Conservation (phyloP, 2,797 vertebrate species). For the Sebastolobus altivelis region DNA sequence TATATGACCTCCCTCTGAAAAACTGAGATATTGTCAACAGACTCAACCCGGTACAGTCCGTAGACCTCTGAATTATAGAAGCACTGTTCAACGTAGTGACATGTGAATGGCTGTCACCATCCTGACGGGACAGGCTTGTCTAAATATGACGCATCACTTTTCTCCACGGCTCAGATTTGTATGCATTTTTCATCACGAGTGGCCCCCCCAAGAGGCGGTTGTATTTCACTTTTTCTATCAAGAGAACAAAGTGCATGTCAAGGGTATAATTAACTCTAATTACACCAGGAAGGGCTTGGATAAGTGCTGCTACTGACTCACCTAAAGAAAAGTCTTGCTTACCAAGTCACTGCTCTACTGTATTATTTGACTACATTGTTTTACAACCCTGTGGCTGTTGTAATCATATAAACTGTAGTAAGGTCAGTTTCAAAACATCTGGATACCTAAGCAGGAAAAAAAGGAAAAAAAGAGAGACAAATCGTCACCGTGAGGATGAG, state of each 20-base stretch:
- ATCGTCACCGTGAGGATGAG: constrained; percentile 20
- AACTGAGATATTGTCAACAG: constrained; percentile 40
- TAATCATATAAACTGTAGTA: constrained; percentile 1
- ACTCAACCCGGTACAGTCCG: constrained; percentile 25
- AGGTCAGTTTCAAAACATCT: constrained; percentile 28
- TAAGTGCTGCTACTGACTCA: constrained; percentile 43
- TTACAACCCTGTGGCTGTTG: constrained; percentile 22
- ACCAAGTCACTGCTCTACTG: neutral
- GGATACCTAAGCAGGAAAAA: neutral
- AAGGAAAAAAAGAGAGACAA: constrained; percentile 1
- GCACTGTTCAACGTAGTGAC: constrained; percentile 24
- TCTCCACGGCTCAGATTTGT: constrained; percentile 41
- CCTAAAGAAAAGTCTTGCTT: constrained; percentile 31
- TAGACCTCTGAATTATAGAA: constrained; percentile 27
- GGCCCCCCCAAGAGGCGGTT: constrained; percentile 51
- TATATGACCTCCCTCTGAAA: constrained; percentile 24
- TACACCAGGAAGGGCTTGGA: constrained; percentile 45
- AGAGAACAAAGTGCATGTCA: constrained; percentile 70
- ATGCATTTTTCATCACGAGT: constrained; percentile 42
- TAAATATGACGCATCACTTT: constrained; percentile 56
- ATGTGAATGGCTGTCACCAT: constrained; percentile 51
- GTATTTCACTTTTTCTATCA: constrained; percentile 55
- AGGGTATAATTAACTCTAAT: constrained; percentile 66
- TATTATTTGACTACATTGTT: constrained; percentile 31
- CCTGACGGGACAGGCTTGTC: constrained; percentile 48